Evolutionary conservation across 2,113 vertebrate species (phyloP).

Genomic region (Arenaria interpres): DNA sequence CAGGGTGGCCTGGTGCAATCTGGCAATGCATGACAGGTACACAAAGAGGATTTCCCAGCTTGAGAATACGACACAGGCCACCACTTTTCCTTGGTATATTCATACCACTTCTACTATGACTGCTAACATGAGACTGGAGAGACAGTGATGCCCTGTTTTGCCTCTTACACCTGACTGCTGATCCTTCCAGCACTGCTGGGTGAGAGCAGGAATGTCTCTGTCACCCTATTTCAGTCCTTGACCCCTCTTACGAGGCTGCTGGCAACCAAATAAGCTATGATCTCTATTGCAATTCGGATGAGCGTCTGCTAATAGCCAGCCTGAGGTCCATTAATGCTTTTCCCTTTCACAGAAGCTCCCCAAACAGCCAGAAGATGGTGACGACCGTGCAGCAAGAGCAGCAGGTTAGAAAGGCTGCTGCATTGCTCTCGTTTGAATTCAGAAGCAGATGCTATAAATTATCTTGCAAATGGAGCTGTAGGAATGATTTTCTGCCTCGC

Average conservation of each 20-base stretch:
- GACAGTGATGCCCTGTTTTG: not conserved
- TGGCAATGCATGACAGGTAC: not conserved
- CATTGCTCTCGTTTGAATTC: constrained; percentile 38
- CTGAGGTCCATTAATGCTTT: not conserved
- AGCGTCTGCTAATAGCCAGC: not conserved
- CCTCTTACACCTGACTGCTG: not conserved
- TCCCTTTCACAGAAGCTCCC: not conserved
- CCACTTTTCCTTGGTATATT: not conserved
- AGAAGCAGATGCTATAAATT: constrained; percentile 62
- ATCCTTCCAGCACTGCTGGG: not conserved
- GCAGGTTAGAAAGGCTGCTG: constrained; percentile 43
- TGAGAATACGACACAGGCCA: not conserved
- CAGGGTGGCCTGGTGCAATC: not conserved
- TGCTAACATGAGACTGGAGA: not conserved
- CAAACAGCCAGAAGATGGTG: not conserved
- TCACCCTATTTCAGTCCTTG: not conserved
- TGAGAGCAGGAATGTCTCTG: not conserved
- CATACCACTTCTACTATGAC: not conserved
- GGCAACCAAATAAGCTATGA: not conserved
- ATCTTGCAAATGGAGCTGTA: constrained; percentile 51
- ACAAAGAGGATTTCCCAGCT: not conserved
- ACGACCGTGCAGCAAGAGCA: not conserved
- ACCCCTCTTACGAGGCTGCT: not conserved
- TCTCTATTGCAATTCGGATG: not conserved
- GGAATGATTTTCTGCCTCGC: constrained; percentile 59